Evolutionary conservation across 2,888 invertebrate genomes (phyloP), one percentile per base, ranked within the genome.

Genomic region (Helicoverpa assulta): DNA sequence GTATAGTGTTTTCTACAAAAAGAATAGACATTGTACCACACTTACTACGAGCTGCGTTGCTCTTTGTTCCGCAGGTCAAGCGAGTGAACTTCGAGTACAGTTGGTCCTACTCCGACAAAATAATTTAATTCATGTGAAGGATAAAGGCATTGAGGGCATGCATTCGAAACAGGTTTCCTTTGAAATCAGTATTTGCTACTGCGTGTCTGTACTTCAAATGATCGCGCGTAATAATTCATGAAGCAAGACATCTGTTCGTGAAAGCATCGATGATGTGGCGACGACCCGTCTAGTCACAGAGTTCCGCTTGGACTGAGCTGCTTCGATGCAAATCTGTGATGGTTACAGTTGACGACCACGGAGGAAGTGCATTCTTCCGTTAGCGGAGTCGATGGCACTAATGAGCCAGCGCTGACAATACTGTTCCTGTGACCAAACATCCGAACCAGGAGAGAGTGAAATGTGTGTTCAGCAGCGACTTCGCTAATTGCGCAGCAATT

Each of bases 401-500:
- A 81, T 81, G 76, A 80, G 75, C 75, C 56, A 63, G 47, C 56
- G 67, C 61, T 57, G 70, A 65, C 55, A 62, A 29, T 51, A 37
- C 29, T 47, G 61, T 14, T 70, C 56, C 64, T 70, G 63, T 65
- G 66, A 55, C 52, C 18, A 64, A 67, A 58, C 53, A 37, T 70
- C 78, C 79, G 70, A 83, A 76, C 78, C 80, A 73, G 84, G 91
- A 91, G 93, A 93, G 93, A 94, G 95, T 93, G 92, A 93, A 93
- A 89, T 90, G 87, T 78, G 76, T 85, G 79, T 87, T 83, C 82
- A 84, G 83, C 86, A 88, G 86, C 86, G 82, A 90, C 86, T 87
- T 86, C 83, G 86, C 91, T 94, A 94, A 95, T 94, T 94, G 90
- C 88, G 76, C 88, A 68, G 88, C 91, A 93, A 94, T 94, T 95